Percentiles rank a stretch among this genome's conserved stretches.
Evolutionary conservation across 2,113 vertebrate genomes (phyloP).

Genomic region (Tetraodon nigroviridis): DNA sequence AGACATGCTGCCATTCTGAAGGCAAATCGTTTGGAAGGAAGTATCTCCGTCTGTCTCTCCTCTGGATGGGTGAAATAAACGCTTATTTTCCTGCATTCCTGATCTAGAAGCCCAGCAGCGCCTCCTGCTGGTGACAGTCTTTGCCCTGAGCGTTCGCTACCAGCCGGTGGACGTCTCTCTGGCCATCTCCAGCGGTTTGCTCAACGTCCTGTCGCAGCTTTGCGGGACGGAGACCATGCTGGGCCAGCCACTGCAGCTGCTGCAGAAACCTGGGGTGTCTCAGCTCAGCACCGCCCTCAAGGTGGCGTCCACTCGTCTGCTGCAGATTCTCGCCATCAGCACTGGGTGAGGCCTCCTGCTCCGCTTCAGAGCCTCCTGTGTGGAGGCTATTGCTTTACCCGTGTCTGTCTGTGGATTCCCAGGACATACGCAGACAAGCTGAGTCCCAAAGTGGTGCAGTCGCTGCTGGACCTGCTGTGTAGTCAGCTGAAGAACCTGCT

Average conservation of each 20-base stretch:
- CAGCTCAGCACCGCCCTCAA: conserved; percentile 95
- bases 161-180: conserved; percentile 95
- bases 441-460: conserved; percentile 93
- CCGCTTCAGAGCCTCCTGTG: not conserved
- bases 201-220: conserved; percentile 91
- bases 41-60: not conserved
- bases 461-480: conserved; percentile 91
- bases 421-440: conserved; percentile 95
- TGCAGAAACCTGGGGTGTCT: conserved; percentile 89
- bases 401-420: not conserved
- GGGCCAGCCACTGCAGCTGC: conserved; percentile 88
- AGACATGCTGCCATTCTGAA: too few species aligned
- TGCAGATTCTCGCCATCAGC: conserved; percentile 96
- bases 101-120: conserved; percentile 90
- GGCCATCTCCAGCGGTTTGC: conserved; percentile 92
- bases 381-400: not conserved
- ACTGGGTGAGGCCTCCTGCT: conserved; percentile 79
- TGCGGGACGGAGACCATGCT: conserved; percentile 95
- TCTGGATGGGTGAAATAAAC: too few species aligned
- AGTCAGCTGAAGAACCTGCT: conserved; percentile 96
- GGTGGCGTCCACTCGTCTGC: conserved; percentile 91
- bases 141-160: conserved; percentile 93
- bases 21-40: not conserved
- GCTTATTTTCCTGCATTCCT: not conserved
- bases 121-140: conserved; percentile 94